These are phyloP conservation scores for Umimayanthus kanabou DNA, from an alignment of 92 coral and sea anemone genomes.

Conservation along the genomic window DNA sequence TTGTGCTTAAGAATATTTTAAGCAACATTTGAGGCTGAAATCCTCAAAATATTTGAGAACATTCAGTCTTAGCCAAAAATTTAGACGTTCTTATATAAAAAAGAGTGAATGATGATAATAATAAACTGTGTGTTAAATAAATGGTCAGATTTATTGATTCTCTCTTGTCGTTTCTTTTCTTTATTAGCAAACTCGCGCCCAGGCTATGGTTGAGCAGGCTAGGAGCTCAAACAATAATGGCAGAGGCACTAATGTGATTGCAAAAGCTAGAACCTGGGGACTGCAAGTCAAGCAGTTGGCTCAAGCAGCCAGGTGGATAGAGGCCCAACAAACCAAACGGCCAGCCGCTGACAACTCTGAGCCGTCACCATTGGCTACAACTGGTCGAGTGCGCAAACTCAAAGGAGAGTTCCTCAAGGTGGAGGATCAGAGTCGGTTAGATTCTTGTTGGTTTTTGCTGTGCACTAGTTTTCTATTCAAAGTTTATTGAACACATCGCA, in stretches of 20 bases:
- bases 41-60: no score
- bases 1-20: no score
- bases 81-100: no score
- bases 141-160: no score
- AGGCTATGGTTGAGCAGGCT: slow-evolving; percentile 77
- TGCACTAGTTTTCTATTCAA: neutral
- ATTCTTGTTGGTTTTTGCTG: neutral
- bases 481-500: neutral
- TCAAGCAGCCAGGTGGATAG: slow-evolving; percentile 64
- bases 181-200: slow-evolving; percentile 75
- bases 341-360: slow-evolving; percentile 23
- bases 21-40: no score
- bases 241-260: slow-evolving; percentile 65
- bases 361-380: slow-evolving; percentile 21
- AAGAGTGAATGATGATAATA: no score
- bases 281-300: slow-evolving; percentile 69
- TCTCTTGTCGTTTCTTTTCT: slow-evolving; percentile 8
- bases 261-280: slow-evolving; percentile 77
- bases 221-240: slow-evolving; percentile 42
- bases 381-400: slow-evolving; percentile 65
- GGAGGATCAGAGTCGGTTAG: slow-evolving; percentile 89
- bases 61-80: no score
- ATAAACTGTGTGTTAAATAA: neutral
- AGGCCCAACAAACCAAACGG: slow-evolving; percentile 33
- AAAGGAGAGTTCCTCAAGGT: slow-evolving; percentile 80